A percentile compares a stretch with the other conserved stretches of the same genome.
These are phyloP conservation scores for Merodon equestris DNA, from an alignment of 2,888 invertebrate species.

Conservation along the genomic window DNA sequence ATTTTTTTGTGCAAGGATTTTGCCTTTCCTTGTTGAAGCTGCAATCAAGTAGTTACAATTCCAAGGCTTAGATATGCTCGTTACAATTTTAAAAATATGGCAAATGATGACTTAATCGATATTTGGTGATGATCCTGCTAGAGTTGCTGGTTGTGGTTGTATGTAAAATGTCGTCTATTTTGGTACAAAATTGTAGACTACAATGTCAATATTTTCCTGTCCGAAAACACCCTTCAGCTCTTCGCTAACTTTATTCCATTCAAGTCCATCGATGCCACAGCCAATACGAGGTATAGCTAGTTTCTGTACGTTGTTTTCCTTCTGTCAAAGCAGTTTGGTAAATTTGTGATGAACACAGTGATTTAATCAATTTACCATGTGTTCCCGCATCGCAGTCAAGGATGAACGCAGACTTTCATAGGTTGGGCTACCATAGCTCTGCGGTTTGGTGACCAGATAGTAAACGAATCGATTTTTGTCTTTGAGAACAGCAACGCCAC, in stretches of 20 bases:
- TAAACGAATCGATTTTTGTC: slow-evolving; percentile 80
- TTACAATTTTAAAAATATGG: too few species aligned
- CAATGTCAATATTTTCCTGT: slow-evolving; percentile 79
- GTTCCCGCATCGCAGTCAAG: slow-evolving; percentile 76
- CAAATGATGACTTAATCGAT: slow-evolving; percentile 70
- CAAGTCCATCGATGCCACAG: slow-evolving; percentile 83
- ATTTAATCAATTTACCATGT: slow-evolving; percentile 73
- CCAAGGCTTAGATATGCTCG: too few species aligned
- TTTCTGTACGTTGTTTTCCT: slow-evolving; percentile 79
- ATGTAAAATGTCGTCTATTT: slow-evolving; percentile 66
- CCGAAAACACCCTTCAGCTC: slow-evolving; percentile 80
- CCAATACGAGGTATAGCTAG: slow-evolving; percentile 84
- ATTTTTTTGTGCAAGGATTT: too few species aligned
- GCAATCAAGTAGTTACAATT: too few species aligned
- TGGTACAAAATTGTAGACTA: slow-evolving; percentile 80
- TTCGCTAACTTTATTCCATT: slow-evolving; percentile 81
- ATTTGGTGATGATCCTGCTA: too few species aligned
- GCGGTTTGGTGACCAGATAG: slow-evolving; percentile 83
- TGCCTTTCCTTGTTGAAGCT: too few species aligned
- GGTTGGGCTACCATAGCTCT: slow-evolving; percentile 80
- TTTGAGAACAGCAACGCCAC: slow-evolving; percentile 80
- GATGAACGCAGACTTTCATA: slow-evolving; percentile 79
- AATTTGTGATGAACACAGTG: background rate
- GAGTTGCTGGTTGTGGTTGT: too few species aligned
- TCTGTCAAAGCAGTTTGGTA: slow-evolving; percentile 61